These are phyloP conservation scores for Notospermus geniculatus DNA, from an alignment of 1,140 invertebrate genomes.

Conservation along the genomic window DNA sequence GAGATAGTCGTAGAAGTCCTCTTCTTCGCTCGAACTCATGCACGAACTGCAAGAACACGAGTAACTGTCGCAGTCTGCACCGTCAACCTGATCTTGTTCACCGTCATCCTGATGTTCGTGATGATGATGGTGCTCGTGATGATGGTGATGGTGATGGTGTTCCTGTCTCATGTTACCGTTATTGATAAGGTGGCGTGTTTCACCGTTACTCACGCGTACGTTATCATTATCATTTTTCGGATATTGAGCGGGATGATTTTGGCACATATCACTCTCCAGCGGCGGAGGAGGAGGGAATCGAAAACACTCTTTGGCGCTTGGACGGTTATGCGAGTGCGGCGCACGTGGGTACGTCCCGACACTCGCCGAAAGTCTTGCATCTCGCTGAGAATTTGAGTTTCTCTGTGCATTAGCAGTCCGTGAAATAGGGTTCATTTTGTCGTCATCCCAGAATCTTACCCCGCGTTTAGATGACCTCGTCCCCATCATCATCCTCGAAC, in stretches of 20 bases:
- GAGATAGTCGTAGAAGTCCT: constrained; percentile 73
- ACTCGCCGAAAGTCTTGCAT: constrained; percentile 12
- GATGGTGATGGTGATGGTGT: too few relatives aligned
- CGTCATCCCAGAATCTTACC: constrained; percentile 18
- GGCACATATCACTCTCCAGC: constrained; percentile 5
- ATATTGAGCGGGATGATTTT: neutral
- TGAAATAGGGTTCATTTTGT: constrained; percentile 23
- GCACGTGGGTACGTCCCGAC: constrained; percentile 12
- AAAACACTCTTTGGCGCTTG: constrained; percentile 7
- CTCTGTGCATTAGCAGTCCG: constrained; percentile 14
- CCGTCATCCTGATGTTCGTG: neutral
- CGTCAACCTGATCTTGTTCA: neutral
- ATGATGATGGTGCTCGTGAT: neutral
- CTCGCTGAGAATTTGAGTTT: constrained; percentile 2
- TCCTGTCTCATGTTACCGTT: too few relatives aligned
- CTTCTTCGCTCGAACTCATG: constrained; percentile 69
- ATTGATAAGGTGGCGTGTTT: too few relatives aligned
- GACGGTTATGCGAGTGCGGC: constrained; percentile 10
- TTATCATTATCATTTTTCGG: neutral
- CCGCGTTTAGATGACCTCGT: neutral
- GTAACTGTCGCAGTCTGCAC: constrained; percentile 20
- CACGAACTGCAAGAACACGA: constrained; percentile 77
- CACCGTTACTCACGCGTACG: too few relatives aligned
- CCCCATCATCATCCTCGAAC: neutral
- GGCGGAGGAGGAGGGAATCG: constrained; percentile 2